A percentile compares a stretch with the other conserved stretches of the same genome.
These are phyloP conservation scores for Sebastolobus altivelis DNA, from an alignment of 2,797 vertebrate genomes.

Conservation along the genomic window DNA sequence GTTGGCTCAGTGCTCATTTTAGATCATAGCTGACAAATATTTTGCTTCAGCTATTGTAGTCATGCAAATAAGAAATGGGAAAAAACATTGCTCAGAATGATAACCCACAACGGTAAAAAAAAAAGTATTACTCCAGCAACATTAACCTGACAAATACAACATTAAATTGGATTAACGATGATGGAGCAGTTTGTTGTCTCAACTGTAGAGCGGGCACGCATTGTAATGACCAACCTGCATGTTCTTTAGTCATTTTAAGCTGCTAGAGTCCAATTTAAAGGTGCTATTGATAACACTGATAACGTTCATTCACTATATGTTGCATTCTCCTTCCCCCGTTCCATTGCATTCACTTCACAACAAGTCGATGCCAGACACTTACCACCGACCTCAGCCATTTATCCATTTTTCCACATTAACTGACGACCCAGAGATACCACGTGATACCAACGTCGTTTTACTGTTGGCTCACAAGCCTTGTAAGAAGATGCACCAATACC, in stretches of 20 bases:
- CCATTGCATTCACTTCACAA: too few relatives aligned
- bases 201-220: not conserved
- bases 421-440: too few relatives aligned
- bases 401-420: too few relatives aligned
- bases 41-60: not conserved
- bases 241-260: slow-evolving; percentile 12
- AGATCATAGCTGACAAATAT: not conserved
- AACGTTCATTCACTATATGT: too few relatives aligned
- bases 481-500: too few relatives aligned
- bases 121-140: slow-evolving; percentile 1
- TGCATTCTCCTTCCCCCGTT: too few relatives aligned
- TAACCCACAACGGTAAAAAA: not conserved
- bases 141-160: slow-evolving; percentile 2
- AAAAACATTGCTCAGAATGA: not conserved
- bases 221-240: not conserved
- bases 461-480: too few relatives aligned
- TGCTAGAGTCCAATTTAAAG: slow-evolving; percentile 16
- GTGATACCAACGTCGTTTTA: too few relatives aligned
- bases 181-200: not conserved
- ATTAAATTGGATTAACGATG: slow-evolving; percentile 23
- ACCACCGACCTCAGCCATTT: too few relatives aligned
- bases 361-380: too few relatives aligned
- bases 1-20: not conserved
- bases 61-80: not conserved
- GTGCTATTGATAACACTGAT: too few relatives aligned